A percentile compares a stretch with the other conserved stretches of the same genome.
phyloP scores from a whole-genome alignment of 2,797 vertebrate genomes.

The Alectoris magna region DNA sequence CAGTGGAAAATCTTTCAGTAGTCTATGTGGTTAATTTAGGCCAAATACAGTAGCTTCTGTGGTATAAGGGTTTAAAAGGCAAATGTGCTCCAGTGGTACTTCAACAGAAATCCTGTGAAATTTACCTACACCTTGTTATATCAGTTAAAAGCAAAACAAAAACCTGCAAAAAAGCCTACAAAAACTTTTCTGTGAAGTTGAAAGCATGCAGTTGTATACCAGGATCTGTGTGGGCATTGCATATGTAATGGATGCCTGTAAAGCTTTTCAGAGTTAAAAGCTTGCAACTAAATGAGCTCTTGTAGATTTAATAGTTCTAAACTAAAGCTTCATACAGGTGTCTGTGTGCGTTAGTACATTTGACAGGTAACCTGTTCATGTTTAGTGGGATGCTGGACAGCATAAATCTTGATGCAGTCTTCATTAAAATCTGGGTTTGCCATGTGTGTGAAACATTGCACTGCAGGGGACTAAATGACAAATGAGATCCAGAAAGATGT shows the following conservation, averaged over 20 bases:
- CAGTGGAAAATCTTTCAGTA: background rate
- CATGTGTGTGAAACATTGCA: background rate
- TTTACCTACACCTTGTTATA: background rate
- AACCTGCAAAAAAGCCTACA: background rate
- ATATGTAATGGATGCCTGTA: background rate
- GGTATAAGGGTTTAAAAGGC: background rate
- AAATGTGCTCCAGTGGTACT: background rate
- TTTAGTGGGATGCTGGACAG: background rate
- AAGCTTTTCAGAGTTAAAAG: background rate
- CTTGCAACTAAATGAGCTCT: background rate
- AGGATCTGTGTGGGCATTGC: background rate
- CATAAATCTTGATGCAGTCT: accelerated
- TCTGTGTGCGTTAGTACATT: accelerated
- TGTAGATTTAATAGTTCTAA: background rate
- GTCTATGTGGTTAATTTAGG: background rate
- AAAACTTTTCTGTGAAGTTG: background rate
- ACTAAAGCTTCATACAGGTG: background rate
- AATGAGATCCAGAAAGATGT: background rate
- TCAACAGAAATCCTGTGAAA: background rate
- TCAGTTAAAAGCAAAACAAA: background rate
- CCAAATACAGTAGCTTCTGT: background rate
- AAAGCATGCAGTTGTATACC: background rate
- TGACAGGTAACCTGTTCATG: accelerated
- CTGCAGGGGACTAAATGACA: background rate
- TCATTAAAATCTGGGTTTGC: background rate